phyloP scores from a whole-genome alignment of 2,888 invertebrate species.

The Desoria tigrina region DNA sequence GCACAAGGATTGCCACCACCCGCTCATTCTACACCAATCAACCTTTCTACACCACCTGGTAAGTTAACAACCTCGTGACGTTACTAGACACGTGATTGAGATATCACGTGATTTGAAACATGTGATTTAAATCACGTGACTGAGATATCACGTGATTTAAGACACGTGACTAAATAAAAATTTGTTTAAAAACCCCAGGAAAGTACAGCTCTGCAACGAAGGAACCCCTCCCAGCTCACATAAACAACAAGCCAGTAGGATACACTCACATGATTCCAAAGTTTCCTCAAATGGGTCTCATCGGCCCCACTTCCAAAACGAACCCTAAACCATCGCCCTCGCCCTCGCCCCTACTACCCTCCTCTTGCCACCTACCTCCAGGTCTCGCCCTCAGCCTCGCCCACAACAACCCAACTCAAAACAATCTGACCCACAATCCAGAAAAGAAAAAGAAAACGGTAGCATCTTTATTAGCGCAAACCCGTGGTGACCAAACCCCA shows the following conservation, averaged over 20 bases:
- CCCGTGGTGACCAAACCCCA: constrained; percentile 65
- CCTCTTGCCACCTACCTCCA: too few relatives aligned
- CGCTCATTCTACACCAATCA: constrained; percentile 45
- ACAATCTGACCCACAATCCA: too few relatives aligned
- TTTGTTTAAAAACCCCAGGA: too few relatives aligned
- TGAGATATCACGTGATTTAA: too few relatives aligned
- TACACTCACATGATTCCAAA: constrained; percentile 50
- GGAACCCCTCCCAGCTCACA: constrained; percentile 48
- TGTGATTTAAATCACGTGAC: too few relatives aligned
- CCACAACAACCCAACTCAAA: too few relatives aligned
- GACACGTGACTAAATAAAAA: too few relatives aligned
- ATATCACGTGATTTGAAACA: too few relatives aligned
- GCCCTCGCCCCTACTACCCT: too few relatives aligned
- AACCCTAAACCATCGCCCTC: not conserved
- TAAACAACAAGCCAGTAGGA: constrained; percentile 36
- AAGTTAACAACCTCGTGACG: too few relatives aligned
- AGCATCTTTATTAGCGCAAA: constrained; percentile 79
- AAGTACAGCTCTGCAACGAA: constrained; percentile 4
- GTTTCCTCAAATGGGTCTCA: constrained; percentile 47
- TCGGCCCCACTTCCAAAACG: constrained; percentile 23
- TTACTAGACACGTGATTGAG: too few relatives aligned
- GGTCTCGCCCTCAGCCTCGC: too few relatives aligned
- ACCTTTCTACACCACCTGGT: constrained; percentile 37
- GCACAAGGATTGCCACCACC: constrained; percentile 21
- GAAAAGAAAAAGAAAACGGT: constrained; percentile 94